Base-by-base conservation (phyloP, 2,113 vertebrate genomes). In the Rhinopomastus cyanomelas region DNA sequence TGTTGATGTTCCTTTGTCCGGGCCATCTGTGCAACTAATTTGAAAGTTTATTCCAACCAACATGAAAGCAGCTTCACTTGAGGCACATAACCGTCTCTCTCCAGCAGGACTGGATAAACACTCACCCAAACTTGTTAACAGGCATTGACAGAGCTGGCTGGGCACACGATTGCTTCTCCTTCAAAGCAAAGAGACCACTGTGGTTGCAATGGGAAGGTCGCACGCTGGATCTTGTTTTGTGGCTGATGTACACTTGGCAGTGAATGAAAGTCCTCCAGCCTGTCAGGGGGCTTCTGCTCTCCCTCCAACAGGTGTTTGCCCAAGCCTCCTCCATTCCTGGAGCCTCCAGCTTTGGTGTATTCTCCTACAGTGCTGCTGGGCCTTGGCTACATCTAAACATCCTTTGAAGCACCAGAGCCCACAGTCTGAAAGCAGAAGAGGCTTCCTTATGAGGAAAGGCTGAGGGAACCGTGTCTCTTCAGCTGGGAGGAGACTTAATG, bases 51-150 rank as follows among this genome's bases (percentile, higher is more conserved):
- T 82, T 95, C 88, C 81, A 86, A n/a, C 5, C 76, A 78, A 92
- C 81, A 80, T 23, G 19, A 2, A 81, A 84, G 66, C n/a, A 69
- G 81, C 65, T 85, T 87, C 88, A 81, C 81, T 95, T 79, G 21
- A 75, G 74, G 78, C 86, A 52, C 75, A 88, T 88, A 94, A 89
- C 81, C 25, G 88, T 51, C 55, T 78, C 65, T 66, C 52, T 88
- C 44, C 88, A 95, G 80, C 77, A 92, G 76, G 77, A 84, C 77
- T 73, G 69, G 75, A 79, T 83, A 95, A 93, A 91, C 78, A 86
- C 26, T 66, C 29, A 55, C 56, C 23, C 51, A 62, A 75, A 88
- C 36, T 65, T 34, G 25, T 78, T 91, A 96, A 51, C 37, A 93
- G 71, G 26, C 64, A 65, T 48, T 93, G 52, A 66, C 68, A 29